Conservation (phyloP, 2,888 invertebrate species). For the Eretmocerus hayati region DNA sequence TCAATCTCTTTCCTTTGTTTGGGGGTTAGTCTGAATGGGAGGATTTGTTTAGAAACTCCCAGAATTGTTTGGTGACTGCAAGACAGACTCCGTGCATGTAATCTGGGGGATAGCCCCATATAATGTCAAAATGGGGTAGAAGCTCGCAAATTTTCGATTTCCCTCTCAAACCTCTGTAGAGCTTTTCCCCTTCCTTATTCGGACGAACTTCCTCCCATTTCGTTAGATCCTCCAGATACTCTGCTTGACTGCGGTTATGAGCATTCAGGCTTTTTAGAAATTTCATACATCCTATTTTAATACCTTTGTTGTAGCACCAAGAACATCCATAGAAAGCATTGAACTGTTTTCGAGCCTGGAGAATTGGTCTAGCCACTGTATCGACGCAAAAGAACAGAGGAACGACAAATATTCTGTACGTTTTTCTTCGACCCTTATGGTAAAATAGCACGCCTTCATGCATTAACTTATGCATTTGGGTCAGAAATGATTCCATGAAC, state of each 20-base stretch:
- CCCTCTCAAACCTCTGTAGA: background rate
- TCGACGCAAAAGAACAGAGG: background rate
- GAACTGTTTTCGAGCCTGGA: background rate
- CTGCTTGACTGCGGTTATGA: background rate
- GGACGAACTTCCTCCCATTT: too few relatives aligned
- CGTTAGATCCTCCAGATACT: background rate
- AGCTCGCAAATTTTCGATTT: background rate
- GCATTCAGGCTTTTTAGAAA: background rate
- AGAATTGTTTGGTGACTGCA: too few relatives aligned
- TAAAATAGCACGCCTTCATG: background rate
- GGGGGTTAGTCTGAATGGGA: too few relatives aligned
- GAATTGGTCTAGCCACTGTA: background rate
- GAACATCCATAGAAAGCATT: background rate
- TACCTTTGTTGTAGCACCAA: background rate
- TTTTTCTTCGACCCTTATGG: background rate
- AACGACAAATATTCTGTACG: background rate
- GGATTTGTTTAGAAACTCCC: background rate
- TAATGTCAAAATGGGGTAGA: background rate
- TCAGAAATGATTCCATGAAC: background rate
- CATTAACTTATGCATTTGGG: background rate
- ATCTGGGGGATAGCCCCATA: background rate
- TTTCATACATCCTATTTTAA: background rate
- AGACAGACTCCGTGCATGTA: slow-evolving; percentile 1
- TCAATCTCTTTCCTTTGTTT: too few relatives aligned
- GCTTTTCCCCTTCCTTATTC: background rate